Conservation (phyloP, 1,140 invertebrate species). For the Drosophila seguyi region DNA sequence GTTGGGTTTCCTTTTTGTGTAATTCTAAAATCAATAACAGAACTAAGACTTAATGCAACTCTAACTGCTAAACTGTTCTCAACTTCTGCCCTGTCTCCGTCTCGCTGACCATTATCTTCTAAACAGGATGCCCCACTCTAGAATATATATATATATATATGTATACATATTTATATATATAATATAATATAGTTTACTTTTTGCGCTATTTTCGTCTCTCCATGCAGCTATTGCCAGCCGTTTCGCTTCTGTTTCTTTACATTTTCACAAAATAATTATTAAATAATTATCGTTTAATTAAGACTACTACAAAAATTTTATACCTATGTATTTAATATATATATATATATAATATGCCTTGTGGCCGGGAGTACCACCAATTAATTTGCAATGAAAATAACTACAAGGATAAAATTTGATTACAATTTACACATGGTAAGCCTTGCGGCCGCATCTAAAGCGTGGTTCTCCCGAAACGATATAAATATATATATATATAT, state of each 20-base stretch:
- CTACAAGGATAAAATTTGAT: constrained; percentile 2
- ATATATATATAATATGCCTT: not conserved
- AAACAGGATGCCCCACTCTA: constrained; percentile 18
- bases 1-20: not conserved
- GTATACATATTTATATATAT: constrained; percentile 21
- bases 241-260: constrained; percentile 48
- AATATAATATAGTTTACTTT: constrained; percentile 38
- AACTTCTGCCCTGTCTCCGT: not conserved
- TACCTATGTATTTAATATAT: constrained; percentile 25
- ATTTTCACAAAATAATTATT: constrained; percentile 80
- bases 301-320: constrained; percentile 30
- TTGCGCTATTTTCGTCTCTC: constrained; percentile 41
- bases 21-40: constrained; percentile 36
- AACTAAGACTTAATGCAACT: constrained; percentile 33
- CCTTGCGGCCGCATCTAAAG: not conserved
- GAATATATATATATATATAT: constrained; percentile 27
- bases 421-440: constrained; percentile 7
- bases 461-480: not conserved
- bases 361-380: not conserved
- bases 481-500: not conserved
- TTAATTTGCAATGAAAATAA: constrained; percentile 4
- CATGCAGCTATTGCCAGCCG: not conserved
- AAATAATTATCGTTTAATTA: constrained; percentile 64
- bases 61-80: constrained; percentile 1
- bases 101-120: constrained; percentile 27